Conservation (phyloP, 1,140 invertebrate genomes). For the Drosophila obscura region DNA sequence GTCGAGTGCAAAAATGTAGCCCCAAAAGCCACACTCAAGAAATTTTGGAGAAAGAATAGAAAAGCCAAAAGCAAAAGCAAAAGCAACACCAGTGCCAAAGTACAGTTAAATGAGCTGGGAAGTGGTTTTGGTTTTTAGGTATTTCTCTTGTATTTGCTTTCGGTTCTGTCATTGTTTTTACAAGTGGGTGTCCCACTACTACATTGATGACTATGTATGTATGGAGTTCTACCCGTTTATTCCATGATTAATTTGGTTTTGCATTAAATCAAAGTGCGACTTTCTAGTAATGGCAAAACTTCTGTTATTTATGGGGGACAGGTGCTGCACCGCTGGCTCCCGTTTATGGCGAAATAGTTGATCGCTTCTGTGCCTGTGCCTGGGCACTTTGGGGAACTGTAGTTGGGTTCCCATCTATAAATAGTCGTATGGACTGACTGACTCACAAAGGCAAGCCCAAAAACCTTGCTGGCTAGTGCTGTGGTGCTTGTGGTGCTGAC, state of each 20-base stretch:
- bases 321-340: constrained; percentile 9
- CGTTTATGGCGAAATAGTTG: constrained; percentile 41
- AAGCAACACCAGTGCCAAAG: constrained; percentile 43
- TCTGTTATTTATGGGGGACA: constrained; percentile 32
- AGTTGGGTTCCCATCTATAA: constrained; percentile 21
- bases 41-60: constrained; percentile 18
- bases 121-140: constrained; percentile 31
- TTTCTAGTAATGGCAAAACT: constrained; percentile 23
- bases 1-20: too few species aligned
- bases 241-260: constrained; percentile 28
- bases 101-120: constrained; percentile 52
- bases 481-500: constrained; percentile 16
- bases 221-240: too few species aligned
- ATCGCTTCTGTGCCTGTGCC: constrained; percentile 56
- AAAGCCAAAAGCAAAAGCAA: constrained; percentile 31
- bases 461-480: constrained; percentile 40
- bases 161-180: constrained; percentile 35
- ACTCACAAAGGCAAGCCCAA: constrained; percentile 56
- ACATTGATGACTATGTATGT: constrained; percentile 22
- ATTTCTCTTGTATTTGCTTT: constrained; percentile 15
- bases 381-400: constrained; percentile 39
- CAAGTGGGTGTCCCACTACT: not conserved
- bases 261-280: constrained; percentile 14
- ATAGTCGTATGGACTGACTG: constrained; percentile 48
- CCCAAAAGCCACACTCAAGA: constrained; percentile 21